phyloP scores from a whole-genome alignment of 2,888 invertebrate species.

The Nephrotoma appendiculata region DNA sequence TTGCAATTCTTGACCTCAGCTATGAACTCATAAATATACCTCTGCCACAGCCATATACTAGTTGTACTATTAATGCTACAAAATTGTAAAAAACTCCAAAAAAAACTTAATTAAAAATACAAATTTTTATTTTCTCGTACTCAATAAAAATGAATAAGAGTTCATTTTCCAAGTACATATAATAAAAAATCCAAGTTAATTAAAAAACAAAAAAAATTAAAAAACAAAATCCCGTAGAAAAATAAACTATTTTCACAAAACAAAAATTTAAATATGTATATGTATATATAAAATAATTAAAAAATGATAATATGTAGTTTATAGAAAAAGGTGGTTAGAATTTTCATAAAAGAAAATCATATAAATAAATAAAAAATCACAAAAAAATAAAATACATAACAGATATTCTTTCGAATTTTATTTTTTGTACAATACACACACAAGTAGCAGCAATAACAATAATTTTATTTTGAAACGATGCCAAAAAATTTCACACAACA shows the following conservation, averaged over 20 bases:
- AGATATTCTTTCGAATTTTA: neutral
- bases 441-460: neutral
- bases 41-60: neutral
- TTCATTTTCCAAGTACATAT: neutral
- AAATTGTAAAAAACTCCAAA: neutral
- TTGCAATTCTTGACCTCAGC: too few relatives aligned
- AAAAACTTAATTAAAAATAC: neutral
- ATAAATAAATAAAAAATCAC: neutral
- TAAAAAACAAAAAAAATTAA: neutral
- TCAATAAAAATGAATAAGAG: neutral
- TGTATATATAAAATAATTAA: neutral
- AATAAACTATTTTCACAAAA: neutral
- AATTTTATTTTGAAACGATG: neutral
- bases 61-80: too few relatives aligned
- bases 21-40: too few relatives aligned
- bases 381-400: neutral
- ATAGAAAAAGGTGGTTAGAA: neutral
- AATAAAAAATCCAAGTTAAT: neutral
- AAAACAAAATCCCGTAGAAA: neutral
- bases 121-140: neutral
- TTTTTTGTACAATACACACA: neutral
- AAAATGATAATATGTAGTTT: neutral
- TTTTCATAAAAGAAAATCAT: neutral
- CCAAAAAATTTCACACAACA: neutral
- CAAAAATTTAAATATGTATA: neutral